Conservation (phyloP, 2,888 invertebrate species). For the Drosophila lacicola region DNA sequence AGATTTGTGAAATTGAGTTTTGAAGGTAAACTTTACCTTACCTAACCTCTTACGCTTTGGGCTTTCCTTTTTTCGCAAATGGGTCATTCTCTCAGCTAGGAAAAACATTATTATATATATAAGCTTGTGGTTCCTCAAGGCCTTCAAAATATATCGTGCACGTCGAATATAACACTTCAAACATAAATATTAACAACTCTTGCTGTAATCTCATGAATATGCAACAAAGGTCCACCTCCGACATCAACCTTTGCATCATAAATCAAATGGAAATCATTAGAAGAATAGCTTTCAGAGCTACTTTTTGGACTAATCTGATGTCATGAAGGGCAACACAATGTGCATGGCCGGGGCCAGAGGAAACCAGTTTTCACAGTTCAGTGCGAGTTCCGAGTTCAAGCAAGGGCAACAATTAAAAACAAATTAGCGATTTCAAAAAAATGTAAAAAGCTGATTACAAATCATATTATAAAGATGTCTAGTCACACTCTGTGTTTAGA, state of each 20-base stretch:
- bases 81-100: background rate
- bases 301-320: constrained; percentile 16
- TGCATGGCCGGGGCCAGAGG: constrained; percentile 29
- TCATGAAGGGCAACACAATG: constrained; percentile 43
- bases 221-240: constrained; percentile 10
- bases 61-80: background rate
- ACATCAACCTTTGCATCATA: constrained; percentile 18
- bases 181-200: constrained; percentile 2
- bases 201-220: constrained; percentile 45
- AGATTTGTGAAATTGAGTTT: too few species aligned
- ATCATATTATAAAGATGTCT: constrained; percentile 30
- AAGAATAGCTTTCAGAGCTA: constrained; percentile 22
- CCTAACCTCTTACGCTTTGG: too few species aligned
- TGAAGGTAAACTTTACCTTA: too few species aligned
- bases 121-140: constrained; percentile 15
- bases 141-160: constrained; percentile 20
- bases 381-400: constrained; percentile 50
- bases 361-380: constrained; percentile 50
- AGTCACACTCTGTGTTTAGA: constrained; percentile 28
- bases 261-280: constrained; percentile 42
- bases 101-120: background rate
- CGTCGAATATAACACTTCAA: constrained; percentile 12
- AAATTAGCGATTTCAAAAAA: constrained; percentile 43
- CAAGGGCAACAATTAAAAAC: constrained; percentile 59
- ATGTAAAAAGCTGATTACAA: constrained; percentile 29